Percentiles rank a stretch among this genome's conserved stretches.
These are phyloP conservation scores for Ciconia maguari DNA, from an alignment of 2,113 vertebrate genomes.

Conservation along the genomic window DNA sequence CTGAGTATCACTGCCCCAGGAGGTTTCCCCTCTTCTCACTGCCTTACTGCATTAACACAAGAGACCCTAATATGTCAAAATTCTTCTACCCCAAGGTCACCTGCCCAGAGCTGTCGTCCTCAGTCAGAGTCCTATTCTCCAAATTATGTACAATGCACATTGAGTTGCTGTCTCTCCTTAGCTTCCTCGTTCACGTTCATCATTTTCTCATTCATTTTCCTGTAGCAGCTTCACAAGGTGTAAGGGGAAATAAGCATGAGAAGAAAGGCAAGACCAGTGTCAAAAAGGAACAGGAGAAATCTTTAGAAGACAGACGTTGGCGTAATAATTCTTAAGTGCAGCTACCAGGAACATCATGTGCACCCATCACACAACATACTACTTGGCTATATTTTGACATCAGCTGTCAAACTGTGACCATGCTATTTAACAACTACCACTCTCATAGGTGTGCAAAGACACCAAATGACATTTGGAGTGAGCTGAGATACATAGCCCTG, in stretches of 20 bases:
- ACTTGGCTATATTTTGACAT: slow-evolving; percentile 42
- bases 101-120: not conserved
- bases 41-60: not conserved
- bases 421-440: not conserved
- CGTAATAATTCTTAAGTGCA: not conserved
- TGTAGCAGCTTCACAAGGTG: not conserved
- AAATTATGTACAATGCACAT: not conserved
- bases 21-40: not conserved
- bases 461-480: not conserved
- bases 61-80: not conserved
- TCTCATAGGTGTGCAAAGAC: slow-evolving; percentile 16
- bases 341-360: not conserved
- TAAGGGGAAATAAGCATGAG: not conserved
- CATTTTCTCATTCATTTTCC: not conserved
- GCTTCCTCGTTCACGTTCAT: not conserved
- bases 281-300: not conserved
- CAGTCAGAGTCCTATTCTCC: not conserved
- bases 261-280: not conserved
- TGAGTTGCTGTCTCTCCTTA: not conserved
- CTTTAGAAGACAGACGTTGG: not conserved
- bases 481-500: not conserved
- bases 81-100: not conserved
- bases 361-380: not conserved
- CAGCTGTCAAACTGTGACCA: slow-evolving; percentile 36
- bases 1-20: not conserved